These are phyloP conservation scores for Mastacembelus armatus DNA, from an alignment of 2,797 vertebrate genomes.

Conservation along the genomic window DNA sequence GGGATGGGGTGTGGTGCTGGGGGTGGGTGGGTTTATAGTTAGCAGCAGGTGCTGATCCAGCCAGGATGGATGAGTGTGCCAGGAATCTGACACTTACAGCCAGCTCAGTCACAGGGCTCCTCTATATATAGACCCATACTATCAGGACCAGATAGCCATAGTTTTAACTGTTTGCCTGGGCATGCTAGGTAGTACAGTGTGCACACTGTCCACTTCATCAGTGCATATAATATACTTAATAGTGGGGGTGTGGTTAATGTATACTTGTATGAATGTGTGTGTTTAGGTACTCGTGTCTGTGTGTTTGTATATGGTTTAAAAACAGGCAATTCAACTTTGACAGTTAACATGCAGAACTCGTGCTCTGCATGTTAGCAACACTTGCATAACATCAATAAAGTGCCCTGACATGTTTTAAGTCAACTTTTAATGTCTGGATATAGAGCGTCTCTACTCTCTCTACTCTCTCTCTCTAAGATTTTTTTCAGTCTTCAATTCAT, in stretches of 20 bases:
- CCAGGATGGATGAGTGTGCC: slow-evolving; percentile 75
- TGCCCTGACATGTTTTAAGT: slow-evolving; percentile 33
- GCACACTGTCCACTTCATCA: slow-evolving; percentile 37
- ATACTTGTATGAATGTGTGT: neutral
- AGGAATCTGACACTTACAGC: slow-evolving; percentile 88
- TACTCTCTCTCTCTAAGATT: too few species aligned
- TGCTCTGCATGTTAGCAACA: slow-evolving; percentile 23
- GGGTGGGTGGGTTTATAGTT: slow-evolving; percentile 81
- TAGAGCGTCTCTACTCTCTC: too few species aligned
- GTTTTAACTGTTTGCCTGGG: slow-evolving; percentile 52
- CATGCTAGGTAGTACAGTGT: slow-evolving; percentile 26
- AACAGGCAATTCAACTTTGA: slow-evolving; percentile 43
- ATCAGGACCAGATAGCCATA: slow-evolving; percentile 76
- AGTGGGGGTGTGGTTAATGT: slow-evolving; percentile 4
- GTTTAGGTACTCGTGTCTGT: slow-evolving; percentile 1
- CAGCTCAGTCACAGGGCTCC: slow-evolving; percentile 83
- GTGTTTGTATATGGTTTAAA: slow-evolving; percentile 18
- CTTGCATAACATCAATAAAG: slow-evolving; percentile 25
- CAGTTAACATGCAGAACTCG: slow-evolving; percentile 52
- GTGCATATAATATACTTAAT: slow-evolving; percentile 15
- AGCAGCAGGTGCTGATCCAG: slow-evolving; percentile 88
- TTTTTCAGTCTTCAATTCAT: neutral
- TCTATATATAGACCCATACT: slow-evolving; percentile 89
- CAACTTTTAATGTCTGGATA: neutral
- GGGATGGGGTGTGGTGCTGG: slow-evolving; percentile 47